These are phyloP conservation scores for Hypselothyrea guttata DNA, from an alignment of 2,888 invertebrate species.

Conservation along the genomic window DNA sequence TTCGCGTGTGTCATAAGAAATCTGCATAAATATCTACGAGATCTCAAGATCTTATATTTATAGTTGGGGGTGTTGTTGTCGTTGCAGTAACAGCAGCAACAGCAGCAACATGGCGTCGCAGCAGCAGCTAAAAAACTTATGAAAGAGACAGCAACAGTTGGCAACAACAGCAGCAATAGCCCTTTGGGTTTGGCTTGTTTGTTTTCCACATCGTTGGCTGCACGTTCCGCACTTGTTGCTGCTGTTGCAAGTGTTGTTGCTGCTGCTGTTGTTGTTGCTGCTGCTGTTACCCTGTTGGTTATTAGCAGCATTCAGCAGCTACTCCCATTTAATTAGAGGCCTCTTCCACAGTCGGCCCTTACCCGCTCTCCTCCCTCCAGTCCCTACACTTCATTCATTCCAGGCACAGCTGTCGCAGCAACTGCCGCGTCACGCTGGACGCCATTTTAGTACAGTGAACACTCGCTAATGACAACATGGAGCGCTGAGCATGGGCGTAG, in stretches of 20 bases:
- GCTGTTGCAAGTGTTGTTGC: conserved; percentile 27
- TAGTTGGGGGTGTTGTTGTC: conserved; percentile 13
- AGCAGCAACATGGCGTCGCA: conserved; percentile 18
- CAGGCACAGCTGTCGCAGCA: too few species aligned
- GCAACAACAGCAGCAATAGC: conserved; percentile 12
- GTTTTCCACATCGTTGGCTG: conserved; percentile 51
- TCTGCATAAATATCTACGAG: conserved; percentile 64
- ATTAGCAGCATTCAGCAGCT: conserved; percentile 45
- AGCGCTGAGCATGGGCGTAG: too few species aligned
- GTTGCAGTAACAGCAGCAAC: conserved; percentile 2
- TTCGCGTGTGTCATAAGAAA: conserved; percentile 49
- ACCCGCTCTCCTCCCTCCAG: too few species aligned
- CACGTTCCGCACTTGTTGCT: conserved; percentile 31
- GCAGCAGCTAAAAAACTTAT: not conserved
- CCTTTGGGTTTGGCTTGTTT: conserved; percentile 61
- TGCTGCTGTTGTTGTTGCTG: conserved; percentile 14
- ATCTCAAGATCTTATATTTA: not conserved
- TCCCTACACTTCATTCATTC: too few species aligned
- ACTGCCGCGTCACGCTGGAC: too few species aligned
- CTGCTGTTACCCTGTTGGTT: conserved; percentile 45
- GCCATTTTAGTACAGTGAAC: too few species aligned
- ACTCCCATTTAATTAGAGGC: conserved; percentile 47
- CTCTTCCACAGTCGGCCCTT: conserved; percentile 17
- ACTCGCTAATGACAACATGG: too few species aligned
- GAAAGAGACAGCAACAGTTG: not conserved